phyloP scores from a whole-genome alignment of 2,888 invertebrate genomes.

The Phortica okadai region DNA sequence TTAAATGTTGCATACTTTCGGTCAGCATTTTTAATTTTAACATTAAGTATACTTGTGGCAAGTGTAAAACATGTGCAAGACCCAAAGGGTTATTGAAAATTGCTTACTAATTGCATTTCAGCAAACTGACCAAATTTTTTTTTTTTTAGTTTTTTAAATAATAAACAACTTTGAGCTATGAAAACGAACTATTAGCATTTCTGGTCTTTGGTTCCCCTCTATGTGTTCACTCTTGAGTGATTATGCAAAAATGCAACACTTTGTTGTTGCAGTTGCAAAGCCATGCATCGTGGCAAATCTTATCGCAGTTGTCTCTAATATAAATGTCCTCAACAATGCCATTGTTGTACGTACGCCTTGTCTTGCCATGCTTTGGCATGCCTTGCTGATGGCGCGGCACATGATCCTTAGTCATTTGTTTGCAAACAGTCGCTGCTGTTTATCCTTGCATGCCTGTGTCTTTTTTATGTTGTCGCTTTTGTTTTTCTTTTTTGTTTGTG shows the following conservation, averaged over 20 bases:
- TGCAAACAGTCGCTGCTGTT: background rate
- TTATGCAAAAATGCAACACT: background rate
- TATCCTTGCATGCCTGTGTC: background rate
- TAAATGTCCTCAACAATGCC: background rate
- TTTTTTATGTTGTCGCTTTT: background rate
- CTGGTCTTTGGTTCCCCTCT: no score
- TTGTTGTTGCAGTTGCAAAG: background rate
- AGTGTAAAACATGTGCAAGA: background rate
- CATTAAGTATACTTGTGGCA: background rate
- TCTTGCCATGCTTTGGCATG: background rate
- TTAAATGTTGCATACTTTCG: background rate
- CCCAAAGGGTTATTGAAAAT: background rate
- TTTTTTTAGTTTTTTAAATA: background rate
- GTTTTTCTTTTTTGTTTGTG: conserved; percentile 4
- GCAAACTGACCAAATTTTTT: background rate
- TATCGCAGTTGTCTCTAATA: background rate
- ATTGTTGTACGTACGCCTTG: background rate
- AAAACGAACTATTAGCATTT: no score
- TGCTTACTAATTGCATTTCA: conserved; percentile 11
- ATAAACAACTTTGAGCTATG: no score
- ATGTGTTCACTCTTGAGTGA: background rate
- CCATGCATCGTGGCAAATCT: background rate
- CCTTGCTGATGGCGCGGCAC: background rate
- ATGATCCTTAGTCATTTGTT: background rate
- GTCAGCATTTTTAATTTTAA: background rate